phyloP scores from a whole-genome alignment of 2,888 invertebrate genomes.

The Magallana nippona region DNA sequence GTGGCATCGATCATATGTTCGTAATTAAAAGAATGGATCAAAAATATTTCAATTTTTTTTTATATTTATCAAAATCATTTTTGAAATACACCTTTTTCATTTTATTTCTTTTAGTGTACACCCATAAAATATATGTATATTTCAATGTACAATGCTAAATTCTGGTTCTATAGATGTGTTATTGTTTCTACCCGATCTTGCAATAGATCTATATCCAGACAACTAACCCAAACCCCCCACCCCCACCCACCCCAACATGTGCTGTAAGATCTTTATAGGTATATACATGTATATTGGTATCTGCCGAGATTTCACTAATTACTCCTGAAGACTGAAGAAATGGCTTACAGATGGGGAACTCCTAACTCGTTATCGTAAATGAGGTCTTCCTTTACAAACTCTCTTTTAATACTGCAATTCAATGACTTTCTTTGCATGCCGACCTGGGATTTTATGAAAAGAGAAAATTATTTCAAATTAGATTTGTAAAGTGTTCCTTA shows the following conservation, averaged over 20 bases:
- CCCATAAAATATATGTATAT: no score
- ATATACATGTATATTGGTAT: not conserved
- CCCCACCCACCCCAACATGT: not conserved
- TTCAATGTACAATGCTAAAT: no score
- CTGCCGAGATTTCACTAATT: constrained; percentile 12
- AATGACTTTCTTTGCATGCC: constrained; percentile 18
- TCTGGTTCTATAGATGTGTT: no score
- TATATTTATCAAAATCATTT: no score
- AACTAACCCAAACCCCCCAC: no score
- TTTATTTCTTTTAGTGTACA: no score
- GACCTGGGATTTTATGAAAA: constrained; percentile 23
- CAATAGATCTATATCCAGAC: not conserved
- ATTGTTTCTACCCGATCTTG: no score
- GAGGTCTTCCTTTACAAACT: not conserved
- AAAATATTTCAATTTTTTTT: no score
- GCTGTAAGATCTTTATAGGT: not conserved
- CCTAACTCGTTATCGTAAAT: constrained; percentile 25
- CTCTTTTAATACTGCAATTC: not conserved
- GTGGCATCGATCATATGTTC: constrained; percentile 1
- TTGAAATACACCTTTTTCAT: no score
- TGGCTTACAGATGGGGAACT: constrained; percentile 25
- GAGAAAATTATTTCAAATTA: constrained; percentile 26
- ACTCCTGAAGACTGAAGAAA: constrained; percentile 26
- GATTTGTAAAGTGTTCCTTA: not conserved
- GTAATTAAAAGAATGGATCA: no score